Evolutionary conservation across 2,113 vertebrate genomes (phyloP).

Genomic region (Trochalopteron elliotii): DNA sequence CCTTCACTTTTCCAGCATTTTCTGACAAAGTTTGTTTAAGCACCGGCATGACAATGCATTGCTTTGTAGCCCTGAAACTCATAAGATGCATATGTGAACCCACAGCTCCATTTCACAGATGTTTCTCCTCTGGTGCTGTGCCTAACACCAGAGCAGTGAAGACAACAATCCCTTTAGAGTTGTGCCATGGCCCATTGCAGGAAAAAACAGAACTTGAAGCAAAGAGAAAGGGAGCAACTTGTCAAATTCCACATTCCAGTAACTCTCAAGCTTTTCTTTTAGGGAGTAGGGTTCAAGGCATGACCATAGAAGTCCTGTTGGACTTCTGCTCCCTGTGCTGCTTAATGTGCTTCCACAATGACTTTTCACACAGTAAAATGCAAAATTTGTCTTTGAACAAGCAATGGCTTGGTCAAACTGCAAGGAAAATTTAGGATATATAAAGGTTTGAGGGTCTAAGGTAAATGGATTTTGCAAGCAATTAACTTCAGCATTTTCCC

Average conservation of each 20-base stretch:
- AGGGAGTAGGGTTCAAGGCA: not conserved
- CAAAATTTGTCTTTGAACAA: not conserved
- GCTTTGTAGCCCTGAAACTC: not conserved
- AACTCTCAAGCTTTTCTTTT: not conserved
- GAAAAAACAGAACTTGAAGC: not conserved
- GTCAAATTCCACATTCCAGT: not conserved
- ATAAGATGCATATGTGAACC: rapidly evolving
- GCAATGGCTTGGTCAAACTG: rapidly evolving
- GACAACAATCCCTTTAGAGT: rapidly evolving
- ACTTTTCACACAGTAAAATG: not conserved
- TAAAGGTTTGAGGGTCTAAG: not conserved
- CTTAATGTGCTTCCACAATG: not conserved
- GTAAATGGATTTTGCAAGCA: not conserved
- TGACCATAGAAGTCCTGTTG: rapidly evolving
- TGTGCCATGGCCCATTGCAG: not conserved
- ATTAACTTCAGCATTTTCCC: not conserved
- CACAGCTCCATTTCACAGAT: not conserved
- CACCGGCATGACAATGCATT: not conserved
- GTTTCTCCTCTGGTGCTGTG: not conserved
- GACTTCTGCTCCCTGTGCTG: not conserved
- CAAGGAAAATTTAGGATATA: not conserved
- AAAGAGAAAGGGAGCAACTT: not conserved
- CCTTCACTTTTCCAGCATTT: not conserved
- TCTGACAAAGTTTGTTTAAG: not conserved
- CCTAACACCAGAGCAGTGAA: not conserved